Evolutionary conservation across 2,797 vertebrate species (phyloP).

Genomic region (Dendrocincla fuliginosa): DNA sequence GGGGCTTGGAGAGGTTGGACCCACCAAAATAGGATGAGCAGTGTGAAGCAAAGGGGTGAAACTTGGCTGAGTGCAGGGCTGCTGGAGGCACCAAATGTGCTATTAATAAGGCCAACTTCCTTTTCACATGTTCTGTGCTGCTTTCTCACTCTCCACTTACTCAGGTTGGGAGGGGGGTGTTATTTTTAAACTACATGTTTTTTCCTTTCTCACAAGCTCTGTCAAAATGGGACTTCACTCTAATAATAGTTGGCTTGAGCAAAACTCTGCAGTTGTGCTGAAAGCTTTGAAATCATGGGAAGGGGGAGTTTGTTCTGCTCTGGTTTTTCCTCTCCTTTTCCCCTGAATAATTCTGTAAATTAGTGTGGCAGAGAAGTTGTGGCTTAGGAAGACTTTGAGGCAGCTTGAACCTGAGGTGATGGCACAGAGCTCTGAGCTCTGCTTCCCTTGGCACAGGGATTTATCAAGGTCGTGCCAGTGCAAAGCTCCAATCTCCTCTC

Average conservation of each 20-base stretch:
- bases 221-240: not conserved
- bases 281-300: not conserved
- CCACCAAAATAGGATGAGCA: not conserved
- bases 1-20: not conserved
- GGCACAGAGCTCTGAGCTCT: not conserved
- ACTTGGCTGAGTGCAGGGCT: not conserved
- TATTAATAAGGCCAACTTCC: not conserved
- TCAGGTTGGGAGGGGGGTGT: not conserved
- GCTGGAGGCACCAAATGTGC: not conserved
- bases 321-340: not conserved
- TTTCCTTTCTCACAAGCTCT: not conserved
- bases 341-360: not conserved
- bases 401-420: not conserved
- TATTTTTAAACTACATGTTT: constrained; percentile 23
- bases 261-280: not conserved
- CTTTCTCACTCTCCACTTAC: not conserved
- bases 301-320: not conserved
- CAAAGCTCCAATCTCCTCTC: not conserved
- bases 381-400: not conserved
- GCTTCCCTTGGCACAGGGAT: not conserved
- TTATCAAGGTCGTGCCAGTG: not conserved
- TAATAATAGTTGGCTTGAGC: constrained; percentile 16
- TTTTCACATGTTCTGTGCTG: not conserved
- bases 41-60: not conserved
- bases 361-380: not conserved